Evolutionary conservation across 1,140 invertebrate genomes (phyloP).

Genomic region (Drosophila yakuba): DNA sequence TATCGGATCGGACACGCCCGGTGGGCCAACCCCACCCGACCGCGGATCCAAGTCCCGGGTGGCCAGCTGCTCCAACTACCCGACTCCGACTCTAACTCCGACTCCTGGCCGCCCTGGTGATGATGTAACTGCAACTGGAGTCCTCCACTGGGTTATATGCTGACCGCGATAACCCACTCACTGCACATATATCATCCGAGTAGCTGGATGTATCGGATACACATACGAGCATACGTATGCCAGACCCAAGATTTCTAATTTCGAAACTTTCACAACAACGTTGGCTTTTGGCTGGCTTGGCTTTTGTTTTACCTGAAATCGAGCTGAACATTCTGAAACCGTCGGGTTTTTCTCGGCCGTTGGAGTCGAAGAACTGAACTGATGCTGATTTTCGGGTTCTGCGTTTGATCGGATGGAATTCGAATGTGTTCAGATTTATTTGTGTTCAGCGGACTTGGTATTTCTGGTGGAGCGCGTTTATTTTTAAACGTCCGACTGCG

Average conservation of each 20-base stretch:
- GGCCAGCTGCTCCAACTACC: slow-evolving; percentile 38
- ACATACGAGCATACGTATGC: not conserved
- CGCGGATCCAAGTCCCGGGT: slow-evolving; percentile 3
- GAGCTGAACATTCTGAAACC: slow-evolving; percentile 76
- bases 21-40: slow-evolving; percentile 9
- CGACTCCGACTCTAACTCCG: not conserved
- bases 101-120: slow-evolving; percentile 13
- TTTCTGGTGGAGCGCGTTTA: slow-evolving; percentile 66
- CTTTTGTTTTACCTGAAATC: slow-evolving; percentile 66
- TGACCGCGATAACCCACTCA: slow-evolving; percentile 29
- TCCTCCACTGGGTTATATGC: slow-evolving; percentile 33
- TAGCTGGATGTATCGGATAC: not conserved
- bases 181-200: slow-evolving; percentile 1
- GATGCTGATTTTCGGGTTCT: not conserved
- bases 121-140: slow-evolving; percentile 36
- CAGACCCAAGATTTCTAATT: slow-evolving; percentile 42
- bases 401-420: slow-evolving; percentile 38
- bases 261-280: slow-evolving; percentile 65
- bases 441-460: slow-evolving; percentile 37
- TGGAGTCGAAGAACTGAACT: slow-evolving; percentile 10
- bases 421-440: slow-evolving; percentile 30
- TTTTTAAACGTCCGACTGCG: slow-evolving; percentile 75
- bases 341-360: slow-evolving; percentile 24
- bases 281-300: too few species aligned
- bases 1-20: slow-evolving; percentile 51